These are phyloP conservation scores for Ornithoptera priamus DNA, from an alignment of 2,888 invertebrate genomes.

Conservation along the genomic window DNA sequence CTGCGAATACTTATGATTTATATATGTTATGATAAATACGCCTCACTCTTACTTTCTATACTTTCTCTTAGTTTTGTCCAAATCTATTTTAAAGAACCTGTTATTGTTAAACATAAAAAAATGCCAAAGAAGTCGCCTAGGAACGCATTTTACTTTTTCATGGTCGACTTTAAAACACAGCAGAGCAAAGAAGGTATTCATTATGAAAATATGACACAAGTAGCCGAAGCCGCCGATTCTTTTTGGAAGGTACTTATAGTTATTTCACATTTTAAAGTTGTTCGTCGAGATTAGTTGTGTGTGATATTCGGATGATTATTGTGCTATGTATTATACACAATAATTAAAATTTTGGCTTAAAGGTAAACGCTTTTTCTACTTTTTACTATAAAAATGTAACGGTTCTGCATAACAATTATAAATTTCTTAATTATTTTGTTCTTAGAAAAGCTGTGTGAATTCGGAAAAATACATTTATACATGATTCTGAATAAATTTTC, in stretches of 20 bases:
- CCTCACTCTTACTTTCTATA: background rate
- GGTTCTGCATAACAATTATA: no score
- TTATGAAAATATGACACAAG: conserved; percentile 52
- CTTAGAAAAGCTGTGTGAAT: no score
- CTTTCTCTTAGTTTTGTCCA: background rate
- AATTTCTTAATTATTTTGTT: no score
- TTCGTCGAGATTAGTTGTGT: background rate
- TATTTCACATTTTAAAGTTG: background rate
- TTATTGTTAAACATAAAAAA: conserved; percentile 34
- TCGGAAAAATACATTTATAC: no score
- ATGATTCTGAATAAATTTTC: no score
- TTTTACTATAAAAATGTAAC: no score
- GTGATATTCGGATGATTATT: background rate
- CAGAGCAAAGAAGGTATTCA: conserved; percentile 55
- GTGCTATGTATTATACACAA: no score
- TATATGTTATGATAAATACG: background rate
- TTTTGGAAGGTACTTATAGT: conserved; percentile 57
- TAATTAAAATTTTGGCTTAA: no score
- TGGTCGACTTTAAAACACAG: conserved; percentile 60
- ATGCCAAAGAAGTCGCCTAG: conserved; percentile 64
- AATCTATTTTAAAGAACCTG: background rate
- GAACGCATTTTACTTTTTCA: conserved; percentile 64
- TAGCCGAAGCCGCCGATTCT: conserved; percentile 60
- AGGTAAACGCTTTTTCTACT: no score
- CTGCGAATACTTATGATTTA: no score